phyloP scores from a whole-genome alignment of 2,888 invertebrate species.

The Spatulosminthurus flaviceps region DNA sequence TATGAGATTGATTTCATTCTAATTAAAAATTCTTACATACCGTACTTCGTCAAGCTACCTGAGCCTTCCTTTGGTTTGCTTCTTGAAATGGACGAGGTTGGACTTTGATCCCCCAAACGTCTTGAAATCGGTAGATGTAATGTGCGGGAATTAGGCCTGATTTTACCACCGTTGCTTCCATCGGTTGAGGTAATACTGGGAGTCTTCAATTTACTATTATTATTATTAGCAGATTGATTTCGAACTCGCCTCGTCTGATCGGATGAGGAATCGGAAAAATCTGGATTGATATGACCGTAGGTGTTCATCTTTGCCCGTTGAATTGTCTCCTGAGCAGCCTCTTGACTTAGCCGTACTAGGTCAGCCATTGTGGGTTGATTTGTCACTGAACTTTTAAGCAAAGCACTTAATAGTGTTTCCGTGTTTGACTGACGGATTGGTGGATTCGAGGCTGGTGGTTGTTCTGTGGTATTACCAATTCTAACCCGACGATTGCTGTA shows the following conservation, averaged over 20 bases:
- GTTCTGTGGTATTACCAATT: background rate
- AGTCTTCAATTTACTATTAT: background rate
- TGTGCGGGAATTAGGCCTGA: background rate
- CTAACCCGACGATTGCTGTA: background rate
- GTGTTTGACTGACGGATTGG: background rate
- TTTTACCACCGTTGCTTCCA: background rate
- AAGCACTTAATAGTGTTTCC: conserved; percentile 32
- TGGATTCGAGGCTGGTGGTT: background rate
- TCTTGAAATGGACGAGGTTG: background rate
- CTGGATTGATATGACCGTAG: background rate
- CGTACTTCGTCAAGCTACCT: background rate
- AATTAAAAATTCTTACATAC: too few species aligned
- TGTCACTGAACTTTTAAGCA: conserved; percentile 26
- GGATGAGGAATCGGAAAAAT: background rate
- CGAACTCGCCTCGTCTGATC: background rate
- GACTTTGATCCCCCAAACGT: background rate
- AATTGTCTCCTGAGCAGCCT: conserved; percentile 10
- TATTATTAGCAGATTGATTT: background rate
- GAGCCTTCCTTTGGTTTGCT: conserved; percentile 7
- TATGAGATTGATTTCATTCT: too few species aligned
- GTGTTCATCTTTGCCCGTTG: background rate
- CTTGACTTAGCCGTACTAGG: conserved; percentile 41
- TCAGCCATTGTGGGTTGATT: conserved; percentile 45
- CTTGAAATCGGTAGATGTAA: too few species aligned
- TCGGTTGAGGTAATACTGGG: background rate